Conservation (phyloP, 2,113 vertebrate species). For the Pachyramphus minor region DNA sequence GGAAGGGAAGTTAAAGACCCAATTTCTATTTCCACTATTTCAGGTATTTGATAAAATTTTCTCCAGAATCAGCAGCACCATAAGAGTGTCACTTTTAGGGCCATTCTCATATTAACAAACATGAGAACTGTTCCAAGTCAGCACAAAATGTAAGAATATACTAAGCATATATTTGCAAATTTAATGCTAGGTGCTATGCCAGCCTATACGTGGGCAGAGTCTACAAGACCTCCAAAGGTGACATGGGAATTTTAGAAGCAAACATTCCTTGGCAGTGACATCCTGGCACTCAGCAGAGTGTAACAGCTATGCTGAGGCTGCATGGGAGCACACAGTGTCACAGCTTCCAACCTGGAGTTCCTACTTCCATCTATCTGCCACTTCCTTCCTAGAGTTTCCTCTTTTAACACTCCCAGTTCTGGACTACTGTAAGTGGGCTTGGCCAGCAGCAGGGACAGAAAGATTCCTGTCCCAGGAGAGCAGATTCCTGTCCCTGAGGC, state of each 20-base stretch:
- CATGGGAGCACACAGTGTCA: fast-evolving
- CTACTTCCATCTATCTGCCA: neutral
- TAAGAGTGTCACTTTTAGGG: neutral
- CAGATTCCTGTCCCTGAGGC: neutral
- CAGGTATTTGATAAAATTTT: neutral
- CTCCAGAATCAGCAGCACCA: neutral
- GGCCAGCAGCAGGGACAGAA: neutral
- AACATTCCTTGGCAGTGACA: neutral
- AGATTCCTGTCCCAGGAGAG: neutral
- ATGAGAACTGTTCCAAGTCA: neutral
- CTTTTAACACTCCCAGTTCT: neutral
- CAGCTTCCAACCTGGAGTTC: neutral
- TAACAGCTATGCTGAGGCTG: neutral
- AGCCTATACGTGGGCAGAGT: neutral
- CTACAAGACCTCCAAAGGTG: neutral
- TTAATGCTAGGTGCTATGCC: neutral
- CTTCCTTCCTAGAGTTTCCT: neutral
- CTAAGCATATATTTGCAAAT: neutral
- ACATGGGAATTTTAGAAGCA: neutral
- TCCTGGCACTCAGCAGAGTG: neutral
- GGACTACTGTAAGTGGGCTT: neutral
- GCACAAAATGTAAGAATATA: neutral
- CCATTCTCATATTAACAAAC: neutral
- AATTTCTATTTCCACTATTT: neutral
- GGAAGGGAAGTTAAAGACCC: neutral